phyloP scores from a whole-genome alignment of 1,140 invertebrate genomes.

The Zaprionus africanus region DNA sequence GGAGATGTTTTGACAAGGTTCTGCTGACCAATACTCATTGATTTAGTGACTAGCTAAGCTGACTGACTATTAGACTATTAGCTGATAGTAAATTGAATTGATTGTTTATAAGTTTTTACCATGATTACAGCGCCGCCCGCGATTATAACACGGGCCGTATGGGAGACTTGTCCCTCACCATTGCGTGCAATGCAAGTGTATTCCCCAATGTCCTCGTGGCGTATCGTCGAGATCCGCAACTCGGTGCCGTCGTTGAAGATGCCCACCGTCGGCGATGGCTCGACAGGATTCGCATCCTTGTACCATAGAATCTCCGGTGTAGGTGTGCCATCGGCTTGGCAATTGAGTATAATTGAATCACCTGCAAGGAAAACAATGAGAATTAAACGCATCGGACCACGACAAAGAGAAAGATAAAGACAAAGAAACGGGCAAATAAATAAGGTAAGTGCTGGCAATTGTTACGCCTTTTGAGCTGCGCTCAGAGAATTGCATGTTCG shows the following conservation, averaged over 20 bases:
- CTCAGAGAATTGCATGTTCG: conserved; percentile 34
- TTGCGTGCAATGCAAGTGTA: conserved; percentile 97
- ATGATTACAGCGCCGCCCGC: conserved; percentile 94
- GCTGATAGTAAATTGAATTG: conserved; percentile 66
- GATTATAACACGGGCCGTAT: conserved; percentile 96
- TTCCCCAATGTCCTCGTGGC: conserved; percentile 96
- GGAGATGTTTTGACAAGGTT: background rate
- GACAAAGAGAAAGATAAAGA: background rate
- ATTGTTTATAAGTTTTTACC: conserved; percentile 85
- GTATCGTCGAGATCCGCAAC: conserved; percentile 94
- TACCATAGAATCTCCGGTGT: conserved; percentile 95
- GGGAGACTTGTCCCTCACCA: conserved; percentile 96
- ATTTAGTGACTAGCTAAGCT: conserved; percentile 22
- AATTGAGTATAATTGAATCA: conserved; percentile 97
- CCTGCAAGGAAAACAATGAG: conserved; percentile 85
- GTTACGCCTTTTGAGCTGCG: conserved; percentile 50
- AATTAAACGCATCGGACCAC: conserved; percentile 22
- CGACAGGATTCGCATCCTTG: conserved; percentile 95
- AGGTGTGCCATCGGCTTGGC: conserved; percentile 96
- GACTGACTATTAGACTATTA: conserved; percentile 29
- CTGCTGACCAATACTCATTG: conserved; percentile 4
- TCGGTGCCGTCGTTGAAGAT: conserved; percentile 96
- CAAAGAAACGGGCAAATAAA: conserved; percentile 61
- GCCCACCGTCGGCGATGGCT: conserved; percentile 92
- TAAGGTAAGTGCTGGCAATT: conserved; percentile 73